Base-by-base conservation (phyloP, 2,797 vertebrate genomes). In the Ctenosaura bakeri region DNA sequence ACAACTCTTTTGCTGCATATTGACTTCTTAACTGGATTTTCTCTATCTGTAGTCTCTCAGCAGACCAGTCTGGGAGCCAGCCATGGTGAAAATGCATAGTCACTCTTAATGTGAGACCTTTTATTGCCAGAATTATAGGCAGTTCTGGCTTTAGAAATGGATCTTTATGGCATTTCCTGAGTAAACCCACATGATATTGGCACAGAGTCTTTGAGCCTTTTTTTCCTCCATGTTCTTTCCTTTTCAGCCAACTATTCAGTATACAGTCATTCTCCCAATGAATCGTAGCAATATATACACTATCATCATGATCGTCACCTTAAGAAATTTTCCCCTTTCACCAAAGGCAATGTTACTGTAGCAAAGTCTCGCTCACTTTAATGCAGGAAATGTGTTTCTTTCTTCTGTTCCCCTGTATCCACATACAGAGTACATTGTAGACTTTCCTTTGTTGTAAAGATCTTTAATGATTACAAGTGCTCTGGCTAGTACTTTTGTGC, bases 271-370 rank as follows among this genome's bases (percentile, higher is more conserved):
- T 87, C 10, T 16, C 29, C 22, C 50, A 9, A 29, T 38, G 78
- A 85, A 91, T 24, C 78, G 74, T 64, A 46, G 93, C 85, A 32
- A 14, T 0, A 0, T 32, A 64, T 59, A 85, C 74, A 71, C 91
- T 92, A 89, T 92, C 79, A 93, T 89, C 83, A 1, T 1, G 90
- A 87, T 88, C 92, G 85, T 89, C 62, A 50, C 16, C 12, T 69
- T 84, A 1, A 0, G 91, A 83, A 0, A 69, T 79, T 46, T 74
- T 73, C 56, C 50, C 74, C 89, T 77, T 91, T 93, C 90, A 87
- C 92, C n/a, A 1, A 88, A 87, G 35, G 90, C 91, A 0, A 42
- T 93, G 93, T 50, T 93, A 94, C 94, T 87, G 52, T 94, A 88
- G 56, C 84, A 29, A 90, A 0, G 71, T 81, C 24, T 88, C 92